Base-by-base conservation (phyloP, 2,797 vertebrate genomes). In the Cuniculus paca region DNA sequence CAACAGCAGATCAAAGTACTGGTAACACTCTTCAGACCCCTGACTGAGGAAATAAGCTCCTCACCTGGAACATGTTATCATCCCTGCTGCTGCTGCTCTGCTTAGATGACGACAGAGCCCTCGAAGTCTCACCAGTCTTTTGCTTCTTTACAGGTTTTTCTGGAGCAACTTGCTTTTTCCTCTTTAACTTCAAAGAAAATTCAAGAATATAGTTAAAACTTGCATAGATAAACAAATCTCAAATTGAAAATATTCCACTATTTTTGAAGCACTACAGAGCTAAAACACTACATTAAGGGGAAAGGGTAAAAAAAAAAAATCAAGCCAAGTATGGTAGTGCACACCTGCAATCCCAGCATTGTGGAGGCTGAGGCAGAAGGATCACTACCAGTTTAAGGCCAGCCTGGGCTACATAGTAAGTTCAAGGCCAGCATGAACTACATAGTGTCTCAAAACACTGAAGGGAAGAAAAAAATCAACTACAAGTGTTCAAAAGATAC, bases 41-140 rank as follows among this genome's bases (percentile, higher is more conserved):
- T 74, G 36, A 42, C n/a, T 28, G 68, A 82, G 26, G 45, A 86
- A 79, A 88, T 1, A 74, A 94, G 36, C 34, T 91, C 86, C 94
- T 97, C 97, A 99, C 99, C 99, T 99, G 99, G 97, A 99, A 99
- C 99, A 99, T 99, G 98, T 99, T 99, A 12, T 99, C 99, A 12
- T 98, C 98, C 93, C 98, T 98, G 98, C 98, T 98, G 94, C 98
- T 98, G 97, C 98, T 98, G 97, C 99, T 98, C 96, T 99, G 98
- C 98, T 99, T 99, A 78, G 99, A 99, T 2, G 99, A 99, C 4
- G 99, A 98, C 28, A 99, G 98, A 4, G 99, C 99, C 98, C 99
- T 99, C 4, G 99, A 99, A 85, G 99, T 99, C 97, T 99, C 99
- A 4, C 99, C 99, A 1, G 99, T 99, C 98, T 99, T 99, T 91